These are phyloP conservation scores for Nothobranchius kuhntae DNA, from an alignment of 2,113 vertebrate genomes.

Conservation along the genomic window DNA sequence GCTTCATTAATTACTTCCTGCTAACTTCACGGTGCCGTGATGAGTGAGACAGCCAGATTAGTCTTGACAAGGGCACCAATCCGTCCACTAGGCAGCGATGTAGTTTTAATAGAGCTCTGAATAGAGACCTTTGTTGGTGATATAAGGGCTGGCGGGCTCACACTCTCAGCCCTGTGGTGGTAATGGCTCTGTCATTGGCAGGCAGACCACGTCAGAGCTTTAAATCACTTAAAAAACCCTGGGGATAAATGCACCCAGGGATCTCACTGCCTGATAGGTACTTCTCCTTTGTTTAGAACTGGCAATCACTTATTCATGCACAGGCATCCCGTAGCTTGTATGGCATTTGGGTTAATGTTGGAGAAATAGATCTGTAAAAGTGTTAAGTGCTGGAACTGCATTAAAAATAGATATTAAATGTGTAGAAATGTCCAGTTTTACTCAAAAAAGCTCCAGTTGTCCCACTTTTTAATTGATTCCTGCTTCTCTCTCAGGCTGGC, in stretches of 20 bases:
- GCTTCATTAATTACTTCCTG: conserved; percentile 45
- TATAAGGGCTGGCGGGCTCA: conserved; percentile 60
- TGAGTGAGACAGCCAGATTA: conserved; percentile 56
- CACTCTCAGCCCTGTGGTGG: conserved; percentile 53
- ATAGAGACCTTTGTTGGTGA: conserved; percentile 71
- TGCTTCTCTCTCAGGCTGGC: conserved; percentile 74
- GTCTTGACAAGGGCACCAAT: conserved; percentile 56
- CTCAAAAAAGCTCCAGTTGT: not conserved
- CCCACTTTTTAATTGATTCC: not conserved
- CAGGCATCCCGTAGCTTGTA: not conserved
- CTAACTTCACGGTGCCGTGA: conserved; percentile 29
- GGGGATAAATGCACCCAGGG: conserved; percentile 37
- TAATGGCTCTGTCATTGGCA: conserved; percentile 71
- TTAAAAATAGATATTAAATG: conserved; percentile 13
- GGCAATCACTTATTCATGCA: conserved; percentile 21
- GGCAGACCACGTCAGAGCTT: conserved; percentile 52
- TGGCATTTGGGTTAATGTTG: not conserved
- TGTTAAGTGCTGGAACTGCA: not conserved
- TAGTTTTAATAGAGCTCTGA: conserved; percentile 68
- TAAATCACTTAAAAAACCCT: conserved; percentile 65
- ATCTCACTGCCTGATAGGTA: conserved; percentile 38
- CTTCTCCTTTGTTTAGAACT: conserved; percentile 26
- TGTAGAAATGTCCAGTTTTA: conserved; percentile 32
- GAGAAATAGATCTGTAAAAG: not conserved
- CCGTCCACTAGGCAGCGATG: conserved; percentile 49